Conservation (phyloP, 2,888 invertebrate species). For the Gortyna flavago region DNA sequence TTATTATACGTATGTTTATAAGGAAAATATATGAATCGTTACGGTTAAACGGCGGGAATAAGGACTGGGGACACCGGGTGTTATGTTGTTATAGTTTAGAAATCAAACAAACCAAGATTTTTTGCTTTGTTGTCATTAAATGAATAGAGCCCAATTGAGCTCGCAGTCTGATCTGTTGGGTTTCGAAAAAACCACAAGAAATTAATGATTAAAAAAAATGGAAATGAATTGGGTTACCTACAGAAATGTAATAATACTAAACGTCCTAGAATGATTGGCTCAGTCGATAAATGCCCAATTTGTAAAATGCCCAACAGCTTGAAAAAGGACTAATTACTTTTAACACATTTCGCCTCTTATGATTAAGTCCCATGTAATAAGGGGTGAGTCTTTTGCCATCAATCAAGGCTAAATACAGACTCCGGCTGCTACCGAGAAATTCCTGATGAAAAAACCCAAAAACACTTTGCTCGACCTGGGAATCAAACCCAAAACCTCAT, state of each 20-base stretch:
- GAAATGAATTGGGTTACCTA: not conserved
- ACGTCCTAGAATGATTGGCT: no score
- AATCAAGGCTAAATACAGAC: not conserved
- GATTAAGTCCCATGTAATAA: not conserved
- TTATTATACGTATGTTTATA: constrained; percentile 38
- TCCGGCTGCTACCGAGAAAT: not conserved
- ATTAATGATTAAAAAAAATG: not conserved
- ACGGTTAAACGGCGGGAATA: constrained; percentile 12
- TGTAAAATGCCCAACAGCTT: no score
- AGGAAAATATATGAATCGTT: constrained; percentile 24
- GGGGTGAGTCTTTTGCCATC: not conserved
- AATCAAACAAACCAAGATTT: not conserved
- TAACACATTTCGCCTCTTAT: not conserved
- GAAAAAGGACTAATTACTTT: no score
- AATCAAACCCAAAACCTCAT: not conserved
- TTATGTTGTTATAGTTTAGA: not conserved
- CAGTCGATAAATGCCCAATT: no score
- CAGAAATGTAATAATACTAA: not conserved
- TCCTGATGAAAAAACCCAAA: not conserved
- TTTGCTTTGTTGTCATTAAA: not conserved
- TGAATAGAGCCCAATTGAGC: no score
- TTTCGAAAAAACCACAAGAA: not conserved
- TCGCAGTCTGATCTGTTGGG: not conserved
- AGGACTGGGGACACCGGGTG: not conserved
- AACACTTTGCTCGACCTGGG: not conserved